A percentile compares a stretch with the other conserved stretches of the same genome.
phyloP scores from a whole-genome alignment of 1,140 invertebrate species.

The Drosophila parabipectinata region DNA sequence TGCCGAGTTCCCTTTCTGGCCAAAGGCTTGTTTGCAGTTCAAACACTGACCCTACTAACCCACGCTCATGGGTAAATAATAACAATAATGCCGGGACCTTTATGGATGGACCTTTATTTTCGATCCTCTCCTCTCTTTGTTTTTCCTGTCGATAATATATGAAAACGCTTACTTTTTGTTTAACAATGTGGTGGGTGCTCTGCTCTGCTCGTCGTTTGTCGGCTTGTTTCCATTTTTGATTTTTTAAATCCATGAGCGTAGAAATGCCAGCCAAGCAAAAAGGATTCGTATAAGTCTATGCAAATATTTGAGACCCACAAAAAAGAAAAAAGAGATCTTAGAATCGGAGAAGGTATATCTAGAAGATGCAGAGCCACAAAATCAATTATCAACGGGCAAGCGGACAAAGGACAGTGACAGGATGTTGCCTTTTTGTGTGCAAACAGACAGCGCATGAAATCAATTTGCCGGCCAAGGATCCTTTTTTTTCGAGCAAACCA shows the following conservation, averaged over 20 bases:
- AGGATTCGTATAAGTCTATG: constrained; percentile 68
- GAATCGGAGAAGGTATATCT: constrained; percentile 19
- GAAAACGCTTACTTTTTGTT: constrained; percentile 66
- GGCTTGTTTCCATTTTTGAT: constrained; percentile 49
- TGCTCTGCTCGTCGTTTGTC: constrained; percentile 29
- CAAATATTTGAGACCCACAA: constrained; percentile 64
- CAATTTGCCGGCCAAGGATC: constrained; percentile 63
- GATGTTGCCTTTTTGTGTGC: constrained; percentile 68
- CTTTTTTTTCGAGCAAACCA: constrained; percentile 48
- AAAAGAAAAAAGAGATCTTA: neutral
- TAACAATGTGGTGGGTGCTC: constrained; percentile 71
- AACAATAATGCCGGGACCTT: constrained; percentile 40
- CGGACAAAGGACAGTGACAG: constrained; percentile 34
- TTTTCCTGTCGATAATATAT: constrained; percentile 59
- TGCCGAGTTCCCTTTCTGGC: constrained; percentile 63
- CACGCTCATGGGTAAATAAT: constrained; percentile 59
- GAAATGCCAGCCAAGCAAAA: constrained; percentile 45
- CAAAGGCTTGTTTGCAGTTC: constrained; percentile 78
- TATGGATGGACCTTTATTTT: constrained; percentile 50
- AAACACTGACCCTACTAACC: constrained; percentile 76
- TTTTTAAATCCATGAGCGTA: constrained; percentile 52
- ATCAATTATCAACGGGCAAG: constrained; percentile 81
- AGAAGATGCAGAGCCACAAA: constrained; percentile 71
- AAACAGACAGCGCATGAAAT: constrained; percentile 77
- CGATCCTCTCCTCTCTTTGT: constrained; percentile 36